These are phyloP conservation scores for Stomatorhinus walkeri DNA, from an alignment of 2,797 vertebrate genomes.

Conservation along the genomic window DNA sequence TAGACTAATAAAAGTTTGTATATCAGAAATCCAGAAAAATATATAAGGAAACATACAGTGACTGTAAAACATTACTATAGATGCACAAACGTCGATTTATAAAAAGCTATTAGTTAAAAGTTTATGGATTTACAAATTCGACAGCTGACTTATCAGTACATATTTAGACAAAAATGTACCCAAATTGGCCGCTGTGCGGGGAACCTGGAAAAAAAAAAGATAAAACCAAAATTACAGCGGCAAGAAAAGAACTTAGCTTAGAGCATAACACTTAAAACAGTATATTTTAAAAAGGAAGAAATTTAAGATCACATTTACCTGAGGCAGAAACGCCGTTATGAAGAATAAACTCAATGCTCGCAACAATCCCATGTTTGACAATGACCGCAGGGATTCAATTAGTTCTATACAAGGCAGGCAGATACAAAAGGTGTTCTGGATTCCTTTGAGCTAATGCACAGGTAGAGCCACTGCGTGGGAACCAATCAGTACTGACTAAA, in stretches of 20 bases:
- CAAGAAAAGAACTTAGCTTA: neutral
- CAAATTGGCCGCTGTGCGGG: slow-evolving; percentile 11
- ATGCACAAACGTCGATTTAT: neutral
- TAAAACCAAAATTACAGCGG: neutral
- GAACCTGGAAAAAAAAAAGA: slow-evolving; percentile 6
- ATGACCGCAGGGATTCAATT: slow-evolving; percentile 51
- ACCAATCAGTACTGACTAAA: slow-evolving; percentile 59
- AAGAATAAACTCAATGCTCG: slow-evolving; percentile 54
- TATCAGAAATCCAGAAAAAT: neutral
- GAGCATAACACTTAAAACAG: slow-evolving; percentile 44
- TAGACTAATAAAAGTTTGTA: neutral
- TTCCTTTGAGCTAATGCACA: slow-evolving; percentile 56
- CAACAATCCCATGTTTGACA: slow-evolving; percentile 53
- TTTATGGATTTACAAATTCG: neutral
- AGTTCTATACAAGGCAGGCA: slow-evolving; percentile 51
- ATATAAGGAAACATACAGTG: neutral
- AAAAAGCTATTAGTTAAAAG: neutral
- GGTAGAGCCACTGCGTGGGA: slow-evolving; percentile 36
- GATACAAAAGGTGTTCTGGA: slow-evolving; percentile 56
- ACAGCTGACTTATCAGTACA: neutral
- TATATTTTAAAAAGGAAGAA: slow-evolving; percentile 28
- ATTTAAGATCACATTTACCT: slow-evolving; percentile 47
- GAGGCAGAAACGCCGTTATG: slow-evolving; percentile 47
- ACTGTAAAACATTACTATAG: neutral
- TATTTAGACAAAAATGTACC: neutral